A percentile compares a stretch with the other conserved stretches of the same genome.
Conservation (phyloP, 53 echinoderm and acorn worm species). For the Henricia sp. region DNA sequence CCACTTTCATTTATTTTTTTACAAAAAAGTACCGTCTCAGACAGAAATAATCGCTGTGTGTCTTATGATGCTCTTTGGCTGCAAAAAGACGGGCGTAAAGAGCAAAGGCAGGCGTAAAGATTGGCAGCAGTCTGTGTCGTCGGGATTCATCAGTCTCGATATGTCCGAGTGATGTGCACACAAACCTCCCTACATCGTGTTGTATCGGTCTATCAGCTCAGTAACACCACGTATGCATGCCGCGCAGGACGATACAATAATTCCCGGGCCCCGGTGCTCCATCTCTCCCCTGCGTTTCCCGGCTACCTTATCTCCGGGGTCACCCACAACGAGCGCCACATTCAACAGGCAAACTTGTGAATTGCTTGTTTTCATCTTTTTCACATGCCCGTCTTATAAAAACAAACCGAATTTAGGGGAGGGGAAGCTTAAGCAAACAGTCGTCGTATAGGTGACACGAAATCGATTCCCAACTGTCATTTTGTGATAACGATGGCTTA, state of each 20-base stretch:
- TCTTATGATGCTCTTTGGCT: too few relatives aligned
- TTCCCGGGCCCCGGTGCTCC: neutral
- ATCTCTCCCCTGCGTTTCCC: conserved; percentile 2
- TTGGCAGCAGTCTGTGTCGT: too few relatives aligned
- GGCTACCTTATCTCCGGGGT: conserved; percentile 36
- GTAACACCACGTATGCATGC: neutral
- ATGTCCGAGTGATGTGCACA: neutral
- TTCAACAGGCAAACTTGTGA: conserved; percentile 50
- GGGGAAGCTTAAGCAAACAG: neutral
- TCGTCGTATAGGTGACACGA: conserved; percentile 17
- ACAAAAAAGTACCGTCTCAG: too few relatives aligned
- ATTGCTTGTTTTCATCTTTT: conserved; percentile 30
- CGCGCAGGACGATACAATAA: neutral
- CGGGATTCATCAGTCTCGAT: too few relatives aligned
- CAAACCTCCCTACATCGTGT: too few relatives aligned
- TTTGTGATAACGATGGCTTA: conserved; percentile 16
- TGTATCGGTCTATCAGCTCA: too few relatives aligned
- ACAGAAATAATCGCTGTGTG: too few relatives aligned
- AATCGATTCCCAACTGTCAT: conserved; percentile 15
- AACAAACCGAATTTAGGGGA: neutral
- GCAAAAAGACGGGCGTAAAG: too few relatives aligned
- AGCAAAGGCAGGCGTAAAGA: too few relatives aligned
- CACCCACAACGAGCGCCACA: conserved; percentile 32
- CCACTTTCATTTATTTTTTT: too few relatives aligned
- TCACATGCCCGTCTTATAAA: neutral